Conservation (phyloP, 2,113 vertebrate genomes). For the Corythoichthys intestinalis region DNA sequence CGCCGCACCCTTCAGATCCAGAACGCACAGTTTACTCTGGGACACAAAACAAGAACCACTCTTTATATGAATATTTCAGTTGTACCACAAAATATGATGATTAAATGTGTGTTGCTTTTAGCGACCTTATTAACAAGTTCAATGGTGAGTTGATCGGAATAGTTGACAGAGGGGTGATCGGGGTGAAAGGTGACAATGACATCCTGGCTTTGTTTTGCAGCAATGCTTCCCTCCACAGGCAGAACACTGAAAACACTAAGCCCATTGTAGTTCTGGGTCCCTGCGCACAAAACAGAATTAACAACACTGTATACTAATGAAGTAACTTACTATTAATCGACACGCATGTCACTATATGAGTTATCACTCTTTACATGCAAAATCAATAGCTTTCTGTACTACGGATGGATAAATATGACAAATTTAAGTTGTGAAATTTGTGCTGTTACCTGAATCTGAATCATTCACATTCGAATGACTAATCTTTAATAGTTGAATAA, state of each 20-base stretch:
- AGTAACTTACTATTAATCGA: too few species aligned
- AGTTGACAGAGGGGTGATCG: conserved; percentile 82
- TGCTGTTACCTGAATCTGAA: too few species aligned
- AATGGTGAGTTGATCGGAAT: conserved; percentile 78
- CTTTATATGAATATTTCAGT: too few species aligned
- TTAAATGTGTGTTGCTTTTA: background rate
- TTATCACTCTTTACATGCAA: too few species aligned
- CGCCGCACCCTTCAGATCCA: conserved; percentile 79
- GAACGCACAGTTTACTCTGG: conserved; percentile 73
- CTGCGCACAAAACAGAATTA: conserved; percentile 54
- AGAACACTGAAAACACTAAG: conserved; percentile 80
- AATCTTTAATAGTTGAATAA: too few species aligned
- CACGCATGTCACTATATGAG: too few species aligned
- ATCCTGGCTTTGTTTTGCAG: conserved; percentile 71
- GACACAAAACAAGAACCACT: conserved; percentile 7
- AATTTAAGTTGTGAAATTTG: too few species aligned
- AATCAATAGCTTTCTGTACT: too few species aligned
- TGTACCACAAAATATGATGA: background rate
- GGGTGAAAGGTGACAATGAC: conserved; percentile 84
- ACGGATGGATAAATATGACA: too few species aligned
- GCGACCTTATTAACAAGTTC: conserved; percentile 80
- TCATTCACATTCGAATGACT: too few species aligned
- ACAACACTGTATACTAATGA: background rate
- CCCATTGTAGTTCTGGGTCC: conserved; percentile 81
- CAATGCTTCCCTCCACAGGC: conserved; percentile 76